phyloP scores from a whole-genome alignment of 2,797 vertebrate genomes.

The Decapterus maruadsi region DNA sequence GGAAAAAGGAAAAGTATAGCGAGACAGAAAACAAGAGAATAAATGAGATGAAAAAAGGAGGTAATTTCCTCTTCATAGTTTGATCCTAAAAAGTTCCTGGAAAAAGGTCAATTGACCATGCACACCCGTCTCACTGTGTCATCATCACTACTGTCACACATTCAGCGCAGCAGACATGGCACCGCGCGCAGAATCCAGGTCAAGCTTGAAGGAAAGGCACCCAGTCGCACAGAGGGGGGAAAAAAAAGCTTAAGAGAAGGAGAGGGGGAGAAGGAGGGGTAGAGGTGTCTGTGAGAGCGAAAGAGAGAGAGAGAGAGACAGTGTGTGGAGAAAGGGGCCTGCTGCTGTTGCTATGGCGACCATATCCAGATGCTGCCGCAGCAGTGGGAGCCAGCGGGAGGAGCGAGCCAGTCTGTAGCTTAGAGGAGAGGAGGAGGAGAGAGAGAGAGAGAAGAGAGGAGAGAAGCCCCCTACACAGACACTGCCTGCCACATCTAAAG shows the following conservation, averaged over 20 bases:
- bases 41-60: slow-evolving; percentile 6
- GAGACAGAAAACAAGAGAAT: slow-evolving; percentile 1
- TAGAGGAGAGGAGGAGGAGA: slow-evolving; percentile 55
- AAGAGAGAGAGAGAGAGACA: slow-evolving; percentile 14
- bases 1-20: background rate
- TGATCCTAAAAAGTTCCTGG: slow-evolving; percentile 36
- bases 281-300: slow-evolving; percentile 47
- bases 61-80: slow-evolving; percentile 20
- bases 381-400: slow-evolving; percentile 74
- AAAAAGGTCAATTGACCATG: slow-evolving; percentile 72
- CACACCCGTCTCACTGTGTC: slow-evolving; percentile 39
- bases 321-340: slow-evolving; percentile 47
- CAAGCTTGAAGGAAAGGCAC: slow-evolving; percentile 78
- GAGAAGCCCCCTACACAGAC: slow-evolving; percentile 62
- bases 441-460: slow-evolving; percentile 43
- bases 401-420: slow-evolving; percentile 64
- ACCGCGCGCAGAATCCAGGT: slow-evolving; percentile 77
- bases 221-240: slow-evolving; percentile 52
- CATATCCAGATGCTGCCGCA: slow-evolving; percentile 85
- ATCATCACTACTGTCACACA: slow-evolving; percentile 61
- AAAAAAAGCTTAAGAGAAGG: slow-evolving; percentile 66
- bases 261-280: slow-evolving; percentile 53
- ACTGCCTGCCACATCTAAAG: slow-evolving; percentile 67
- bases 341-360: slow-evolving; percentile 82
- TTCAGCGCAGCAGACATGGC: slow-evolving; percentile 55